Conservation (phyloP, 2,888 invertebrate species). For the Mellilla xanthometata region DNA sequence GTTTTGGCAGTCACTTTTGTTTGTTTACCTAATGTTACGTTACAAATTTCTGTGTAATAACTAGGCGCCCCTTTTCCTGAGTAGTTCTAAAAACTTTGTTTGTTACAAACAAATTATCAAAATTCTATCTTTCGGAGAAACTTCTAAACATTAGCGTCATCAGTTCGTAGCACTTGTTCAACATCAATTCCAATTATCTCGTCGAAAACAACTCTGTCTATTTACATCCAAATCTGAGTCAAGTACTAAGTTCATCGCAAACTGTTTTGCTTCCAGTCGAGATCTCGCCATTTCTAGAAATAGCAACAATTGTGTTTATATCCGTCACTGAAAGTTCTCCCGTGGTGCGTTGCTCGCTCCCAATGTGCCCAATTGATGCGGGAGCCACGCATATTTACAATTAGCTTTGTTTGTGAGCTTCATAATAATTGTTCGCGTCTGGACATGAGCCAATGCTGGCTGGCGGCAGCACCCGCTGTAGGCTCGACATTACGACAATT, state of each 20-base stretch:
- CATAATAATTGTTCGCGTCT: slow-evolving; percentile 65
- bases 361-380: slow-evolving; percentile 78
- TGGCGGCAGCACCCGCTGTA: slow-evolving; percentile 61
- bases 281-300: slow-evolving; percentile 65
- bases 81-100: too few relatives aligned
- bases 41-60: too few relatives aligned
- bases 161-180: slow-evolving; percentile 12
- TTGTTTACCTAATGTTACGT: too few relatives aligned
- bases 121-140: too few relatives aligned
- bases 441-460: slow-evolving; percentile 64
- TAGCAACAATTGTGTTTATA: slow-evolving; percentile 71
- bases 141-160: slow-evolving; percentile 2
- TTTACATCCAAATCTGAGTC: slow-evolving; percentile 17
- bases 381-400: slow-evolving; percentile 72
- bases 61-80: too few relatives aligned
- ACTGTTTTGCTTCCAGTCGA: slow-evolving; percentile 27
- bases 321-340: slow-evolving; percentile 74
- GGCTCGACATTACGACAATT: slow-evolving; percentile 60
- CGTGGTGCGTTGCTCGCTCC: slow-evolving; percentile 60
- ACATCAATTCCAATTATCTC: slow-evolving; percentile 10
- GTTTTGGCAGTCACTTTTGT: too few relatives aligned
- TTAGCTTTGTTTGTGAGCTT: slow-evolving; percentile 70
- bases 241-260: slow-evolving; percentile 22
- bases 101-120: too few relatives aligned
- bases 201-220: slow-evolving; percentile 16